Evolutionary conservation across 1,140 invertebrate species (phyloP), one percentile per base, ranked within the genome.

Genomic region (Saccostrea echinata): DNA sequence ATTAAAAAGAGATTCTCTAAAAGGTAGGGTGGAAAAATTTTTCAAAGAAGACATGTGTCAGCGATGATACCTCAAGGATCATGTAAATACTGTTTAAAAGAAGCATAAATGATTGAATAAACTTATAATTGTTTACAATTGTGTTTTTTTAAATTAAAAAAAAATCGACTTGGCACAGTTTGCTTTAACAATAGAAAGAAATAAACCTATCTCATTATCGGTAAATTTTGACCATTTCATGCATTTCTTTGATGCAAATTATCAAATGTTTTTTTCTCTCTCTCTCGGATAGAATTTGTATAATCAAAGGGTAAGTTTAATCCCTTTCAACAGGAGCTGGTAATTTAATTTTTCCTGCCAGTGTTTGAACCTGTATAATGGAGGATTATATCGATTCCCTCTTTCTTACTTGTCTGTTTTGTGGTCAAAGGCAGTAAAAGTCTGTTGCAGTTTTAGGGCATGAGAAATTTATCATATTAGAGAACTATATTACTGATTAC

Each of bases 301-400:
- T 33, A 76, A 76, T 76, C 68, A 76, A 76, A 76, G 68, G 27
- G 27, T 27, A 76, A 30, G 24, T 76, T 27, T 30, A 76, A 76
- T 76, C 68, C 68, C 30, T 76, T 76, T 76, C 27, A 27, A 30
- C 68, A 76, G 30, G 68, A 27, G 27, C 24, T 35, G 27, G 68
- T 76, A 76, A 76, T 76, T 76, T 76, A 76, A 76, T 76, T 30
- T 76, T 76, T 18, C 24, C 27, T 76, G 27, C 27, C 68, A 27
- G 68, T 76, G 68, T 76, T 76, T 76, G 68, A 76, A 30, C 33
- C 68, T 76, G 24, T 33, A 76, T 76, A 76, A 76, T 33, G 24
- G 68, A 76, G 27, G 68, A 76, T 27, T 16, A 33, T 30, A 76
- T 76, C 27, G 68, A 76, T 61, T 33, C 68, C 13, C 18, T 33